Base-by-base conservation (phyloP, 2,888 invertebrate species). In the Pollenia griseotomentosa region DNA sequence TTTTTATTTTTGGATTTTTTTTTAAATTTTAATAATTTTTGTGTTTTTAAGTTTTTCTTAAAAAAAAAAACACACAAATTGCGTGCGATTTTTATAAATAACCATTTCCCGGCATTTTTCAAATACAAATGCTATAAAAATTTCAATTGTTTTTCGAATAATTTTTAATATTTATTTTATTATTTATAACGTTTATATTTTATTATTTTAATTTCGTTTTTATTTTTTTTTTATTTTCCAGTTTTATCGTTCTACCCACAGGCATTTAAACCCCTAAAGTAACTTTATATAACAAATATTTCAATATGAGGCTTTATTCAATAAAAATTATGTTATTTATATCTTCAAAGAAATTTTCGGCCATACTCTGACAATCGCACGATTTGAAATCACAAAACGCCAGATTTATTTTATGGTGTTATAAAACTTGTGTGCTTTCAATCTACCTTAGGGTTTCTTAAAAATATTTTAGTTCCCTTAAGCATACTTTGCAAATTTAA, bases 81-180 rank as follows among this genome's bases (percentile, higher is more conserved):
- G 44, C 44, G 16, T 65, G 10, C 19, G 40, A 33, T 42, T 61
- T 63, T 2, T 55, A 66, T n/a, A 46, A n/a, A 19, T 33, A 42
- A 79, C 68, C 51, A 48, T 63, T 33, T 65, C 55, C 80, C 63
- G 80, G 80, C 63, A 57, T 73, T 55, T 71, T 73, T 23, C 23
- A 53, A 53, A 51, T 71, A 46, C 61, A 80, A 80, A 71, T 63
- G 61, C 79, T n/a, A 61, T 53, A 23, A 12, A 71, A 71, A 63
- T 51, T 53, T 53, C 19, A 4, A 42, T 70, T 10, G 12, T 57
- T 63, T 33, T 44, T 68, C 33, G 33, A 33, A 6, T 33, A 6
- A 33, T 6, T 33, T 33, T 33, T 33, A 33, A 33, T 33, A 33
- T 33, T 33, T 33, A 33, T 33, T 33, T 6, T 0, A 4, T 33